phyloP scores from a whole-genome alignment of 2,113 vertebrate species.

The Toxotes jaculatrix region DNA sequence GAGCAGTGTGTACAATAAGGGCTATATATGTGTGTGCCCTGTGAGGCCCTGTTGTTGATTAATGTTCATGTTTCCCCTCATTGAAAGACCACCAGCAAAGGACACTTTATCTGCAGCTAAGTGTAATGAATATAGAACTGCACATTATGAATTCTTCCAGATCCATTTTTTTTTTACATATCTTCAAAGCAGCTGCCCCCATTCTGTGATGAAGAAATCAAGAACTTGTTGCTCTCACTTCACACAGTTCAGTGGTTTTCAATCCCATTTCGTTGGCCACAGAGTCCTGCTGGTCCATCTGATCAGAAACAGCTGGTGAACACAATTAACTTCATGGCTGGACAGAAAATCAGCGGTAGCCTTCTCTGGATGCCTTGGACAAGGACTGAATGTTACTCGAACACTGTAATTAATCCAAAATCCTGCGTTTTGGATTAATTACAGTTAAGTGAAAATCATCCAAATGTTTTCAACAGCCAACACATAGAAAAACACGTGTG shows the following conservation, averaged over 20 bases:
- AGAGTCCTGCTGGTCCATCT: slow-evolving; percentile 29
- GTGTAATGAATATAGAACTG: slow-evolving; percentile 20
- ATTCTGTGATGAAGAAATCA: slow-evolving; percentile 24
- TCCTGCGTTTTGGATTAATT: slow-evolving; percentile 27
- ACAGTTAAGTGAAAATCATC: slow-evolving; percentile 33
- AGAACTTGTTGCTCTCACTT: slow-evolving; percentile 24
- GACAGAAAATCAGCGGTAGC: slow-evolving; percentile 22
- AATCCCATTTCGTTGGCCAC: slow-evolving; percentile 37
- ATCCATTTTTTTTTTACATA: neutral
- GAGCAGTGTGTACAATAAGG: neutral
- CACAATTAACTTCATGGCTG: slow-evolving; percentile 51
- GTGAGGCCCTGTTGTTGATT: slow-evolving; percentile 8
- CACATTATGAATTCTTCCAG: neutral
- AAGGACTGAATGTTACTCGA: slow-evolving; percentile 5
- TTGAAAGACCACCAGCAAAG: slow-evolving; percentile 43
- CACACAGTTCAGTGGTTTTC: slow-evolving; percentile 33
- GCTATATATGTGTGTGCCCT: neutral
- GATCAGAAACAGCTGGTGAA: slow-evolving; percentile 55
- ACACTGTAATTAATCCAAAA: slow-evolving; percentile 35
- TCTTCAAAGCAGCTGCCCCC: slow-evolving; percentile 24
- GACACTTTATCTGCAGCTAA: slow-evolving; percentile 33
- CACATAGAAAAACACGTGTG: slow-evolving; percentile 17
- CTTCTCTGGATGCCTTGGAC: slow-evolving; percentile 36
- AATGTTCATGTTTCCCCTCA: slow-evolving; percentile 22
- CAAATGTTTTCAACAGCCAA: slow-evolving; percentile 36